Evolutionary conservation across 2,888 invertebrate genomes (phyloP).

Genomic region (Mayetiola destructor): DNA sequence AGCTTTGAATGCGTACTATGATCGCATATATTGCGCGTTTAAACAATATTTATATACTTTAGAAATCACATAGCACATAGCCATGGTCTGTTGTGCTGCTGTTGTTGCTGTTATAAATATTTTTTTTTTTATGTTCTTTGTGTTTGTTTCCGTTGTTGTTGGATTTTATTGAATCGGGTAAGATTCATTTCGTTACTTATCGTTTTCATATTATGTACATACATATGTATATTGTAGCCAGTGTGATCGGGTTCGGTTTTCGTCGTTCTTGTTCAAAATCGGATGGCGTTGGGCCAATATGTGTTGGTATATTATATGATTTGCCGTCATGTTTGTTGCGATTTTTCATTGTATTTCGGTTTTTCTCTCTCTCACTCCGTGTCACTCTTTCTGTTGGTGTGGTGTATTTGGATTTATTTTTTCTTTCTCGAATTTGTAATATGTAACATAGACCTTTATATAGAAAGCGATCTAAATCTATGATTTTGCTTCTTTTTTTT

Average conservation of each 20-base stretch:
- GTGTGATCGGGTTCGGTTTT: neutral
- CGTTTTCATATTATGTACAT: too few species aligned
- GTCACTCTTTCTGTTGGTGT: neutral
- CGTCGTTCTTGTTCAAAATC: neutral
- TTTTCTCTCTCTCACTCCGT: neutral
- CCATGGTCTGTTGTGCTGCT: neutral
- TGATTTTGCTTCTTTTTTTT: too few species aligned
- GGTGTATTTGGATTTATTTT: neutral
- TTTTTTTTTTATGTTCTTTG: too few species aligned
- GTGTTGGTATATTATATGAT: too few species aligned
- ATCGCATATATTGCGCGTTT: slow-evolving; percentile 12
- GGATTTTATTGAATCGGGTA: slow-evolving; percentile 1
- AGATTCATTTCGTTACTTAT: slow-evolving; percentile 2
- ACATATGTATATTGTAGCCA: neutral
- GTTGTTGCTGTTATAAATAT: neutral
- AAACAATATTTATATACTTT: too few species aligned
- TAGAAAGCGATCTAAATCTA: slow-evolving; percentile 3
- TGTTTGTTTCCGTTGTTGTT: neutral
- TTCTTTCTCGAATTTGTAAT: too few species aligned
- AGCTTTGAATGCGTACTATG: slow-evolving; percentile 6
- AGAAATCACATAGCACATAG: too few species aligned
- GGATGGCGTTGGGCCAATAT: too few species aligned
- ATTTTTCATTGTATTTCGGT: neutral
- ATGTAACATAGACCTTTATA: neutral
- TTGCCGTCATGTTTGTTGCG: too few species aligned